phyloP scores from a whole-genome alignment of 2,797 vertebrate genomes.

The Rhabdomys pumilio region DNA sequence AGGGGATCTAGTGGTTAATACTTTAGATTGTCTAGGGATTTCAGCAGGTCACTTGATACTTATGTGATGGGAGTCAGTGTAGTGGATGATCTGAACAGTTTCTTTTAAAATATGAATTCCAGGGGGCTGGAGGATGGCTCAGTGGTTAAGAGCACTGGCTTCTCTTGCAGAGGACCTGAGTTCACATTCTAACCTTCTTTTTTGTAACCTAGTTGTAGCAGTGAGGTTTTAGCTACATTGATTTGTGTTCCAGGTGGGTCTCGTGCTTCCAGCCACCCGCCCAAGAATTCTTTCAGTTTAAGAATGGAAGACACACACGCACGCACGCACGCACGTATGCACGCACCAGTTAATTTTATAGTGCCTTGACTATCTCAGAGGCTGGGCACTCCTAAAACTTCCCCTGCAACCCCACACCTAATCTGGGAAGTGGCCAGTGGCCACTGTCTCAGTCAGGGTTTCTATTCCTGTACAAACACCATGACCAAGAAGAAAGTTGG shows the following conservation, averaged over 20 bases:
- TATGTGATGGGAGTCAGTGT: conserved; percentile 70
- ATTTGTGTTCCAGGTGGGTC: too few relatives aligned
- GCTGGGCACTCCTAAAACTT: background rate
- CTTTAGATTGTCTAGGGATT: conserved; percentile 76
- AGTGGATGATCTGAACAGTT: conserved; percentile 68
- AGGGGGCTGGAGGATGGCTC: conserved; percentile 21
- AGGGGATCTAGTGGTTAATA: conserved; percentile 73
- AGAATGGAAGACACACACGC: background rate
- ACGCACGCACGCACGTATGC: too few relatives aligned
- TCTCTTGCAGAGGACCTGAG: background rate
- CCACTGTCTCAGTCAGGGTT: too few relatives aligned
- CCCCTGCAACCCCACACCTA: background rate
- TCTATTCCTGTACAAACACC: too few relatives aligned
- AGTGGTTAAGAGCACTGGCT: background rate
- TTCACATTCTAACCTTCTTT: background rate
- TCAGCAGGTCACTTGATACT: conserved; percentile 79
- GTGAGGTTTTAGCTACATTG: background rate
- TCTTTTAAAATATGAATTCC: conserved; percentile 18
- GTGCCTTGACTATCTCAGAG: background rate
- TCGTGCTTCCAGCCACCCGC: background rate
- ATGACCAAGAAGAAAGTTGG: too few relatives aligned
- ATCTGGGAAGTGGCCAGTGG: background rate
- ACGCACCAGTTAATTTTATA: background rate
- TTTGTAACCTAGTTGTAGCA: background rate
- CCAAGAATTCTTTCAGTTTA: background rate